Evolutionary conservation across 2,888 invertebrate species (phyloP).

Genomic region (Caenorhabditis sp.): DNA sequence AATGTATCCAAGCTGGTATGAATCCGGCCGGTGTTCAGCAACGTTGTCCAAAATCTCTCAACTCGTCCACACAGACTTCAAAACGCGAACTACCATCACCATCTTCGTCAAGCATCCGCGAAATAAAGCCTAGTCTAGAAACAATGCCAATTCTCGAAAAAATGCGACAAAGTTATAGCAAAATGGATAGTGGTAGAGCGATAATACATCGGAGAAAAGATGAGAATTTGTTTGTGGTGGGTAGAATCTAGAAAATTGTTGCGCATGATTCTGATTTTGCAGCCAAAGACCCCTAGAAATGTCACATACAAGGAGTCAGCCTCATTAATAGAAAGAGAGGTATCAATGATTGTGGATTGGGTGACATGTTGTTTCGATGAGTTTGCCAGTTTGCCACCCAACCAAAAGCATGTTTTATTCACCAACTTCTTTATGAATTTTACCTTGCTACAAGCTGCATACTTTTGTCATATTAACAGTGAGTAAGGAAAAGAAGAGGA

Average conservation of each 20-base stretch:
- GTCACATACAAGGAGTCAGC: slow-evolving; percentile 25
- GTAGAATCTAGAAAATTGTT: too few relatives aligned
- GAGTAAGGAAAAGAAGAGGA: not conserved
- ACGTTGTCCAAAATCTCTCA: slow-evolving; percentile 22
- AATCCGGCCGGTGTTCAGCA: slow-evolving; percentile 26
- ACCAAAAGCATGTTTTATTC: slow-evolving; percentile 33
- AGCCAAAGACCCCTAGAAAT: slow-evolving; percentile 10
- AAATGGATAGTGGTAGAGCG: slow-evolving; percentile 30
- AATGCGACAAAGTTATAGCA: slow-evolving; percentile 30
- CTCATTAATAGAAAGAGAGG: slow-evolving; percentile 16
- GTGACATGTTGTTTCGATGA: slow-evolving; percentile 34
- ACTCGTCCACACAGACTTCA: too few relatives aligned
- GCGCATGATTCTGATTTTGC: too few relatives aligned
- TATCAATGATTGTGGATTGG: slow-evolving; percentile 37
- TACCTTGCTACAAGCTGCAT: slow-evolving; percentile 25
- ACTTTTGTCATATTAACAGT: slow-evolving; percentile 26
- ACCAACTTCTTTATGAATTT: slow-evolving; percentile 31
- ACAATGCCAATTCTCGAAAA: slow-evolving; percentile 26
- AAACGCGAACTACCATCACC: not conserved
- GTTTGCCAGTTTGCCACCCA: slow-evolving; percentile 15
- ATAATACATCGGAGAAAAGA: slow-evolving; percentile 34
- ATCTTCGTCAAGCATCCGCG: not conserved
- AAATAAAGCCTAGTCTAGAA: not conserved
- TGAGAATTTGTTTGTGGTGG: slow-evolving; percentile 25
- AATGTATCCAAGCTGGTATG: slow-evolving; percentile 32